These are phyloP conservation scores for Lycodopsis pacificus DNA, from an alignment of 2,797 vertebrate genomes.

Conservation along the genomic window DNA sequence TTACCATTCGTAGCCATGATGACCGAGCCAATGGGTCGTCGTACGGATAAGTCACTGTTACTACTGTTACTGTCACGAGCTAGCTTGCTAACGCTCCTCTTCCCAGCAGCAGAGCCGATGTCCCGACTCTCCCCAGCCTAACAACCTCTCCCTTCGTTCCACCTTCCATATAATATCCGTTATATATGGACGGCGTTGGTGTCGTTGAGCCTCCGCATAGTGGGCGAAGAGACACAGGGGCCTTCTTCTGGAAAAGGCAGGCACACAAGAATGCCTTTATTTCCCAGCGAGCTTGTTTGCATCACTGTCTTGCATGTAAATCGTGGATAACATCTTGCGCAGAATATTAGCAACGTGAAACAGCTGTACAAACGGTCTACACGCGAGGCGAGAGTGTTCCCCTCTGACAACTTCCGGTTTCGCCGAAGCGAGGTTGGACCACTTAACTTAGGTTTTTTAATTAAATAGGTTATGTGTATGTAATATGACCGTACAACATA, in stretches of 20 bases:
- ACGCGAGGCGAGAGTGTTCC: constrained; percentile 33
- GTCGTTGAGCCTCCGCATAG: constrained; percentile 43
- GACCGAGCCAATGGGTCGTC: not conserved
- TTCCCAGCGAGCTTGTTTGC: constrained; percentile 40
- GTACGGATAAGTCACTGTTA: constrained; percentile 4
- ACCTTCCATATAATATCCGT: constrained; percentile 65
- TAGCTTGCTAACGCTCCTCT: constrained; percentile 67
- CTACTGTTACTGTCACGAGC: constrained; percentile 36
- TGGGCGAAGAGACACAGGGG: constrained; percentile 28
- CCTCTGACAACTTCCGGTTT: constrained; percentile 29
- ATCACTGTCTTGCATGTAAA: constrained; percentile 51
- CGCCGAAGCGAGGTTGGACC: not conserved
- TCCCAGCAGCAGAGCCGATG: constrained; percentile 47
- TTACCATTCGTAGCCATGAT: constrained; percentile 90
- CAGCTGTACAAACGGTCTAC: constrained; percentile 51
- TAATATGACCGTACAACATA: not conserved
- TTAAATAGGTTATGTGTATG: not conserved
- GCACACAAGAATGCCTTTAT: constrained; percentile 38
- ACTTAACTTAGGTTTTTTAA: not conserved
- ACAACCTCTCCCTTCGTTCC: constrained; percentile 57
- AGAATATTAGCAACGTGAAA: constrained; percentile 67
- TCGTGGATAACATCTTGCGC: constrained; percentile 68
- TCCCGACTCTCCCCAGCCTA: constrained; percentile 65
- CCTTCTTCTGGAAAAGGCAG: constrained; percentile 20
- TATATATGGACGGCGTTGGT: constrained; percentile 35